phyloP scores from a whole-genome alignment of 2,797 vertebrate species.

The Alfaro cultratus region DNA sequence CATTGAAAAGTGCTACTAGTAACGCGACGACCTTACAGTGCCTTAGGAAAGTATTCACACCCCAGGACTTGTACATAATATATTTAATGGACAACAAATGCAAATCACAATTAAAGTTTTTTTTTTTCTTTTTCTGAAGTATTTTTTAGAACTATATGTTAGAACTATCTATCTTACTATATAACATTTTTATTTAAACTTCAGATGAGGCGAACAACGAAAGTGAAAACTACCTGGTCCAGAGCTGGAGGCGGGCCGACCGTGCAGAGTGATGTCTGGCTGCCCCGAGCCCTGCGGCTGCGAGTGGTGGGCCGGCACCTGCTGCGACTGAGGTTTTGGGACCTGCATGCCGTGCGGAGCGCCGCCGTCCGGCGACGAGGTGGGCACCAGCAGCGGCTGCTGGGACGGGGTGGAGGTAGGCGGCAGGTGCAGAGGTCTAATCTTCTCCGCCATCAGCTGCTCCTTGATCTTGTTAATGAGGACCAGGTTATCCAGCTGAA shows the following conservation, averaged over 20 bases:
- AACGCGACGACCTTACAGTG: no score
- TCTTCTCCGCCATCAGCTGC: slow-evolving; percentile 99
- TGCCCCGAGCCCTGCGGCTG: slow-evolving; percentile 91
- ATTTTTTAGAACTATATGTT: neutral
- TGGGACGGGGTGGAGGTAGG: slow-evolving; percentile 92
- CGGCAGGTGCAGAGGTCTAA: slow-evolving; percentile 93
- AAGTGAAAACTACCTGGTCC: slow-evolving; percentile 84
- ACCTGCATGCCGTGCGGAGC: slow-evolving; percentile 89
- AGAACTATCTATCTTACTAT: no score
- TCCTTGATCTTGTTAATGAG: slow-evolving; percentile 99
- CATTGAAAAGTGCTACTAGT: no score
- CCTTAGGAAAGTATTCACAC: no score
- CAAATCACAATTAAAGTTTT: neutral
- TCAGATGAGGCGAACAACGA: neutral
- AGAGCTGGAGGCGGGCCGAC: slow-evolving; percentile 91
- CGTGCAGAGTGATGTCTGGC: slow-evolving; percentile 92
- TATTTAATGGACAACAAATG: neutral
- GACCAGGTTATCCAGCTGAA: slow-evolving; percentile 97
- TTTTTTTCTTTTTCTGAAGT: neutral
- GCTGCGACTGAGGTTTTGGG: slow-evolving; percentile 91
- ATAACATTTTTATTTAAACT: neutral
- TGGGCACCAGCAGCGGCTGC: slow-evolving; percentile 90
- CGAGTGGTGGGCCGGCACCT: slow-evolving; percentile 84
- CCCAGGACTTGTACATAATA: no score
- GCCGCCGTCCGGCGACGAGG: slow-evolving; percentile 85